These are phyloP conservation scores for Salvelinus alpinus DNA, from an alignment of 2,113 vertebrate genomes.

Conservation along the genomic window DNA sequence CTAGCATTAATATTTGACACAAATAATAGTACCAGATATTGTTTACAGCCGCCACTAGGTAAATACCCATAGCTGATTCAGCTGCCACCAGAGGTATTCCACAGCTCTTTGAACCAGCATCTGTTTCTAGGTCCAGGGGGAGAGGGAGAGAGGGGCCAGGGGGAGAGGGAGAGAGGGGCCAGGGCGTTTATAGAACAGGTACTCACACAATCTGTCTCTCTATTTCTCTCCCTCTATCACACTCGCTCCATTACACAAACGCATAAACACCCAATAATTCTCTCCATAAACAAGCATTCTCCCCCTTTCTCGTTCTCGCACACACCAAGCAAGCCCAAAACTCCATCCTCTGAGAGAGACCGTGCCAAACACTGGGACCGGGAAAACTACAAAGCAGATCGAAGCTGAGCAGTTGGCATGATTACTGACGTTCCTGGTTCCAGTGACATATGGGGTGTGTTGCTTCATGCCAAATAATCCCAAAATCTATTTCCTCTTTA, in stretches of 20 bases:
- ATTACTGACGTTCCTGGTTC: conserved; percentile 14
- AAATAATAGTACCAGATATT: neutral
- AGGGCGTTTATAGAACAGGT: neutral
- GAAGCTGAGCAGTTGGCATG: conserved; percentile 29
- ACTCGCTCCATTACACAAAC: neutral
- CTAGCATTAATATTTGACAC: neutral
- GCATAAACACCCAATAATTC: conserved; percentile 5
- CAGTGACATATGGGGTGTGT: conserved; percentile 23
- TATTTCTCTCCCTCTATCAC: neutral
- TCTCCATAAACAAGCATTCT: neutral
- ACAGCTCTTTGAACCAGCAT: conserved; percentile 1
- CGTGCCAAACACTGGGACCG: neutral
- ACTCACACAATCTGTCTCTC: neutral
- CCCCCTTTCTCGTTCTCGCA: neutral
- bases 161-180: neutral
- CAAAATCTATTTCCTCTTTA: conserved; percentile 14
- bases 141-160: too few relatives aligned
- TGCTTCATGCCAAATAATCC: conserved; percentile 9
- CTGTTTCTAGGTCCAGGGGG: neutral
- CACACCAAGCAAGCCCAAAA: neutral
- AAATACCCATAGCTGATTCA: neutral
- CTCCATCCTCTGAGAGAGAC: neutral
- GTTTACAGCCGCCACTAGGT: neutral
- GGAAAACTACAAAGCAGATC: conserved; percentile 2
- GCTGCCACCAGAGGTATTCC: neutral